A percentile compares a stretch with the other conserved stretches of the same genome.
phyloP scores from a whole-genome alignment of 1,140 invertebrate species.

The Drosophila orena region DNA sequence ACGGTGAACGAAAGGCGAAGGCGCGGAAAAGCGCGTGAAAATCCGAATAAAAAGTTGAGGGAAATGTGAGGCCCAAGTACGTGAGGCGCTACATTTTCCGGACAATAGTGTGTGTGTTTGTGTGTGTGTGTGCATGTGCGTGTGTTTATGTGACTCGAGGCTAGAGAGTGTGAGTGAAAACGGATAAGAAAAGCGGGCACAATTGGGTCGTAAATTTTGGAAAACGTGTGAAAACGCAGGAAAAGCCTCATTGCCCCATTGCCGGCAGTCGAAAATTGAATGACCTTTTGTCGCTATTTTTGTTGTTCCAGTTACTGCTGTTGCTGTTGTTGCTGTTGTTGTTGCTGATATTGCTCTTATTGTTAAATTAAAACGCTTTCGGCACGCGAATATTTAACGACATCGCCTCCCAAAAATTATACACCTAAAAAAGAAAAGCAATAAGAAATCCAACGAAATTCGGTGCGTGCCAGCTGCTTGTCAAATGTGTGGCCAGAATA shows the following conservation, averaged over 20 bases:
- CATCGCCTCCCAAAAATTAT: slow-evolving; percentile 68
- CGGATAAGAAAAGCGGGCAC: slow-evolving; percentile 24
- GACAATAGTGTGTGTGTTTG: slow-evolving; percentile 5
- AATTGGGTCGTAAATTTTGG: slow-evolving; percentile 76
- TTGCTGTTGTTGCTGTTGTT: not conserved
- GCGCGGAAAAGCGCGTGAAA: slow-evolving; percentile 37
- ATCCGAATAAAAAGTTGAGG: slow-evolving; percentile 38
- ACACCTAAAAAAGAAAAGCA: slow-evolving; percentile 32
- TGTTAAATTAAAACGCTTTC: slow-evolving; percentile 59
- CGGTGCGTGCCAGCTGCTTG: slow-evolving; percentile 64
- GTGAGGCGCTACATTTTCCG: slow-evolving; percentile 46
- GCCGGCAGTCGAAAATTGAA: slow-evolving; percentile 74
- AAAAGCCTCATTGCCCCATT: slow-evolving; percentile 80
- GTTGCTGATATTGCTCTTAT: slow-evolving; percentile 33
- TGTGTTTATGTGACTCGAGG: slow-evolving; percentile 9
- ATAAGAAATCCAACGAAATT: slow-evolving; percentile 17
- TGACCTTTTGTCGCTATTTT: slow-evolving; percentile 59
- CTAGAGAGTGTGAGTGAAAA: slow-evolving; percentile 10
- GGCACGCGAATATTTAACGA: slow-evolving; percentile 81
- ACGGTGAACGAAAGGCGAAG: slow-evolving; percentile 63
- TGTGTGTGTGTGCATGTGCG: slow-evolving; percentile 21
- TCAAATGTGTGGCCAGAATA: slow-evolving; percentile 51
- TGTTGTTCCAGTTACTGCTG: slow-evolving; percentile 49
- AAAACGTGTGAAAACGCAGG: slow-evolving; percentile 81
- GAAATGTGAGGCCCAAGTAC: slow-evolving; percentile 40